Evolutionary conservation across 2,113 vertebrate species (phyloP).

Genomic region (Macquaria ambigua): DNA sequence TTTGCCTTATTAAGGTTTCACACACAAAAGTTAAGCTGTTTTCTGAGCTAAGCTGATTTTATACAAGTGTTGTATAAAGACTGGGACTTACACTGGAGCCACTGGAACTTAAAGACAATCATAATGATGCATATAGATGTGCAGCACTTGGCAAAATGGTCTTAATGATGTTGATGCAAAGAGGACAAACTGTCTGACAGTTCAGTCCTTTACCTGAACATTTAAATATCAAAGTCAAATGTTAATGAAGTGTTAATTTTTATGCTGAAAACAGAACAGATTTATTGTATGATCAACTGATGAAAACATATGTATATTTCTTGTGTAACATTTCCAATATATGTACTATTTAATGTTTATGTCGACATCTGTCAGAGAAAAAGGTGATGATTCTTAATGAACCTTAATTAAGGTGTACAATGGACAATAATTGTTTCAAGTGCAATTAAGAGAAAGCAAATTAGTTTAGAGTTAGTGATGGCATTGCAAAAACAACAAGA

Average conservation of each 20-base stretch:
- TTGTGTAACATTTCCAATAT: slow-evolving; percentile 30
- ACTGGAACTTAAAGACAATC: background rate
- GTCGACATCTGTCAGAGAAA: slow-evolving; percentile 7
- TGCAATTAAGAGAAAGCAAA: slow-evolving; percentile 68
- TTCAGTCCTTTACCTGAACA: background rate
- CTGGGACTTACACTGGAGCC: background rate
- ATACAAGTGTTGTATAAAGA: background rate
- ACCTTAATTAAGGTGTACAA: slow-evolving; percentile 8
- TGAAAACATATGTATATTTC: slow-evolving; percentile 2
- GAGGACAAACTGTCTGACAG: slow-evolving; percentile 28
- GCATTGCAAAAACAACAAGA: background rate
- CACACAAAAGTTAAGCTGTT: slow-evolving; percentile 1
- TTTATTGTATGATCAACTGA: slow-evolving; percentile 5
- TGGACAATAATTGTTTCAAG: slow-evolving; percentile 53
- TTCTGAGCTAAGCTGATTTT: slow-evolving; percentile 8
- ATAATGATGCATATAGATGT: background rate
- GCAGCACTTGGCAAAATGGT: slow-evolving; percentile 23
- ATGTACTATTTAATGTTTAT: slow-evolving; percentile 38
- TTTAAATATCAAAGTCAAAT: slow-evolving; percentile 5
- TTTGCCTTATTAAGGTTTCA: slow-evolving; percentile 16
- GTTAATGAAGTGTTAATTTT: slow-evolving; percentile 3
- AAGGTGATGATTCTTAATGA: background rate
- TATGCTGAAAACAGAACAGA: slow-evolving; percentile 31
- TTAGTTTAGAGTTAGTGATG: background rate
- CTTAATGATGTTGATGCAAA: slow-evolving; percentile 34